Evolutionary conservation across 2,113 vertebrate genomes (phyloP).

Genomic region (Poicephalus meyeri): DNA sequence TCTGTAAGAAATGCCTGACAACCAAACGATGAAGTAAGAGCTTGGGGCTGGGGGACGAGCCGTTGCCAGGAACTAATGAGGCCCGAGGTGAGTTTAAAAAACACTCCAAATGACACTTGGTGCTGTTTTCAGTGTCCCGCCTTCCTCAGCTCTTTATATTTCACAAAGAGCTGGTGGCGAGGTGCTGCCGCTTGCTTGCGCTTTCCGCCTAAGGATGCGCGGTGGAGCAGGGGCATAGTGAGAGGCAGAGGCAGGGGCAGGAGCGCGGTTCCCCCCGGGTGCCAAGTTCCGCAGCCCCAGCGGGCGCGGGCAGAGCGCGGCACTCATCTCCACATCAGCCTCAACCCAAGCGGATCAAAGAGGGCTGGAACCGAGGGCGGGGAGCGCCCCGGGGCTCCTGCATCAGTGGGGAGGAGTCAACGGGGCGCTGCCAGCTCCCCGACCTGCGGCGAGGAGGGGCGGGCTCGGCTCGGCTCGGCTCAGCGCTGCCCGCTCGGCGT

Average conservation of each 20-base stretch:
- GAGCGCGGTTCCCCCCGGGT: too few species aligned
- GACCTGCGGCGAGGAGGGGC: neutral
- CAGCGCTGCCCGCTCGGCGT: neutral
- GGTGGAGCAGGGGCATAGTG: neutral
- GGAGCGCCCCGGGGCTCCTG: conserved; percentile 13
- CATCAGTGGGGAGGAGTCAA: conserved; percentile 68
- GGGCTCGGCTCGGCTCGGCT: neutral
- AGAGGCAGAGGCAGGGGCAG: neutral
- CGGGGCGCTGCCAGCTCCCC: neutral
- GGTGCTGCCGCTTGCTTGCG: fast-evolving
- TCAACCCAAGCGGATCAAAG: conserved; percentile 22
- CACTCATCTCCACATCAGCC: neutral
- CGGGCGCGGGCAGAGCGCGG: neutral
- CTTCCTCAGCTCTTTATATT: neutral
- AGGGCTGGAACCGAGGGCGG: conserved; percentile 46
- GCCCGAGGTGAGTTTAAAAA: neutral
- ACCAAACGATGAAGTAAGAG: neutral
- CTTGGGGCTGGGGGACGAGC: neutral
- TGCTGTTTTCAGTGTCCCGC: neutral
- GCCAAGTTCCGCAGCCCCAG: neutral
- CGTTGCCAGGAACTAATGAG: neutral
- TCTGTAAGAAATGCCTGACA: neutral
- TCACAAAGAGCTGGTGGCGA: fast-evolving
- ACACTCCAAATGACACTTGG: fast-evolving
- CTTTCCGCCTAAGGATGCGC: fast-evolving